Percentiles rank a stretch among this genome's conserved stretches.
Conservation (phyloP, 2,113 vertebrate genomes). For the Indri indri region DNA sequence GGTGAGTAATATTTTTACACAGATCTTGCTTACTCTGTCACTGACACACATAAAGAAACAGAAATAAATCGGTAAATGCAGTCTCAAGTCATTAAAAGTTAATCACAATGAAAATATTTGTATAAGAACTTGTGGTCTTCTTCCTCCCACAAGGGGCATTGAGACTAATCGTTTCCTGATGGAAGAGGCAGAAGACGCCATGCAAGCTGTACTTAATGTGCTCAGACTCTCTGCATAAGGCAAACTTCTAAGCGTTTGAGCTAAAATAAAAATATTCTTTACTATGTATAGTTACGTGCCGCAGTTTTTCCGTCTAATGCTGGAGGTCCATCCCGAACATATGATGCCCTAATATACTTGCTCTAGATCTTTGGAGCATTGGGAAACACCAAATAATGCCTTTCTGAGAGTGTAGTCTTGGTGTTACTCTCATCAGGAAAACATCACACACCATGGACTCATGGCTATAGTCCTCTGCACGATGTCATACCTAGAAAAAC, state of each 20-base stretch:
- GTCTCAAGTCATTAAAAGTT: conserved; percentile 46
- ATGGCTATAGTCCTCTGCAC: rapidly evolving
- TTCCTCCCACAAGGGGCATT: conserved; percentile 25
- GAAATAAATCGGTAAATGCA: conserved; percentile 12
- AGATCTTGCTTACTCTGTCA: background rate
- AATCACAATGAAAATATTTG: conserved; percentile 62
- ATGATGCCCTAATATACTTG: background rate
- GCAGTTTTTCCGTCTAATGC: background rate
- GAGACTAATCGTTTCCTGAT: conserved; percentile 43
- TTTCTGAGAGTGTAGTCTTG: background rate
- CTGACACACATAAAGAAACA: background rate
- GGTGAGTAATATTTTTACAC: background rate
- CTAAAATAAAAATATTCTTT: conserved; percentile 13
- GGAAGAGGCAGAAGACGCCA: conserved; percentile 7
- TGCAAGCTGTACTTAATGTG: background rate
- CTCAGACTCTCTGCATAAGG: conserved; percentile 30
- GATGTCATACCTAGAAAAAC: background rate
- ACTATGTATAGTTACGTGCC: background rate
- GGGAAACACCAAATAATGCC: background rate
- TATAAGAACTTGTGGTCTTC: conserved; percentile 54
- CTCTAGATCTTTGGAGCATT: background rate
- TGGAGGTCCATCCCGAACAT: background rate
- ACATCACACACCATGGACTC: background rate
- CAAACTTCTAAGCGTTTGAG: conserved; percentile 24
- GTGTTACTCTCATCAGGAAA: background rate